These are phyloP conservation scores for Andrena bicolor DNA, from an alignment of 2,888 invertebrate genomes.

Conservation along the genomic window DNA sequence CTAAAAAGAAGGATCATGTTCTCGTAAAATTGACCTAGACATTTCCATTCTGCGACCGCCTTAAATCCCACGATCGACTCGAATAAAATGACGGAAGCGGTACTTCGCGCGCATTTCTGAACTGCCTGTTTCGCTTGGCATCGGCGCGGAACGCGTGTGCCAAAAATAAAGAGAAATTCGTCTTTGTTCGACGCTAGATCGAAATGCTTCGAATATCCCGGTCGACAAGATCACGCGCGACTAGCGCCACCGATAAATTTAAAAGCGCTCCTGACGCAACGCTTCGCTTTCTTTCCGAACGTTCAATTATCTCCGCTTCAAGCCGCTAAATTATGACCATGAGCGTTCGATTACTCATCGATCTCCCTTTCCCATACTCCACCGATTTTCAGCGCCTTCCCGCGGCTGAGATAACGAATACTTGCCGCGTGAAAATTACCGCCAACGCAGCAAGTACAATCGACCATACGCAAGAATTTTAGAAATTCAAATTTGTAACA, in stretches of 20 bases:
- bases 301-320: not conserved
- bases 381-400: not conserved
- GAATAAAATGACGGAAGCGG: conserved; percentile 58
- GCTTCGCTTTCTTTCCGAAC: conserved; percentile 5
- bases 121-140: conserved; percentile 70
- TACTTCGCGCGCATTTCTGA: conserved; percentile 32
- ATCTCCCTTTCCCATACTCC: not conserved
- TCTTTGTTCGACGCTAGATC: conserved; percentile 31
- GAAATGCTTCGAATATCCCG: conserved; percentile 32
- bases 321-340: not conserved
- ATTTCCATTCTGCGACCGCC: conserved; percentile 50
- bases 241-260: conserved; percentile 56
- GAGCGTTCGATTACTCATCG: not conserved
- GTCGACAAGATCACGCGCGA: conserved; percentile 21
- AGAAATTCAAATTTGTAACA: too few relatives aligned
- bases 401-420: not conserved
- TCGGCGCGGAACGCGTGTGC: conserved; percentile 53
- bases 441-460: not conserved
- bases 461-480: too few relatives aligned
- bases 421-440: not conserved
- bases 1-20: not conserved
- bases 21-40: conserved; percentile 59
- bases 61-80: conserved; percentile 12
- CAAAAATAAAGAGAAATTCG: conserved; percentile 52
- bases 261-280: conserved; percentile 22